Conservation (phyloP, 2,797 vertebrate species). For the Etheostoma nigrum region DNA sequence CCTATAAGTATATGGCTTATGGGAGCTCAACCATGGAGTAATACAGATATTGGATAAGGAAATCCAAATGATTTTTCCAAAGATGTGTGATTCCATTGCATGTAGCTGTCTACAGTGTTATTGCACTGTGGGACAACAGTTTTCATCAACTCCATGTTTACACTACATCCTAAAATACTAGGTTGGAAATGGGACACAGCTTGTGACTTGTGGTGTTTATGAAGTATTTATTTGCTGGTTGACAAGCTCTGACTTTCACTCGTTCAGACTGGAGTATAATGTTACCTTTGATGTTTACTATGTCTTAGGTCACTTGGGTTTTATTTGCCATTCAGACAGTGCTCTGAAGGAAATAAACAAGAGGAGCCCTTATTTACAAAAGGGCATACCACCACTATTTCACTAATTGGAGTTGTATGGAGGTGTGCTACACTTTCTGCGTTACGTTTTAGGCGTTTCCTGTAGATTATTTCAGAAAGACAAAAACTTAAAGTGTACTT, state of each 20-base stretch:
- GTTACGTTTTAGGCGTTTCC: conserved; percentile 10
- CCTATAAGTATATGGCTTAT: background rate
- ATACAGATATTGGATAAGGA: background rate
- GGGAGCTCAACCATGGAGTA: conserved; percentile 1
- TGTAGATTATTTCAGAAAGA: conserved; percentile 28
- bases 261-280: background rate
- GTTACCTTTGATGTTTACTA: conserved; percentile 35
- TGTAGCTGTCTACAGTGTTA: background rate
- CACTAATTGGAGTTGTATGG: conserved; percentile 18
- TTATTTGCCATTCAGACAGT: conserved; percentile 33
- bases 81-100: conserved; percentile 19
- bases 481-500: conserved; percentile 53
- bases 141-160: background rate
- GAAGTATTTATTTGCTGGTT: conserved; percentile 45
- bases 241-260: conserved; percentile 19
- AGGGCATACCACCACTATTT: conserved; percentile 45
- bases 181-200: conserved; percentile 6
- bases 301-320: conserved; percentile 5
- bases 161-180: conserved; percentile 11
- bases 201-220: conserved; percentile 11
- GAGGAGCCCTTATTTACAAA: conserved; percentile 38
- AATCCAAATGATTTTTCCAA: conserved; percentile 30
- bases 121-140: background rate
- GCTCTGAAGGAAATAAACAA: conserved; percentile 27
- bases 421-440: conserved; percentile 5